Evolutionary conservation across 2,888 invertebrate species (phyloP), one percentile per base, ranked within the genome.

Genomic region (Venustoraphidia nigricollis): DNA sequence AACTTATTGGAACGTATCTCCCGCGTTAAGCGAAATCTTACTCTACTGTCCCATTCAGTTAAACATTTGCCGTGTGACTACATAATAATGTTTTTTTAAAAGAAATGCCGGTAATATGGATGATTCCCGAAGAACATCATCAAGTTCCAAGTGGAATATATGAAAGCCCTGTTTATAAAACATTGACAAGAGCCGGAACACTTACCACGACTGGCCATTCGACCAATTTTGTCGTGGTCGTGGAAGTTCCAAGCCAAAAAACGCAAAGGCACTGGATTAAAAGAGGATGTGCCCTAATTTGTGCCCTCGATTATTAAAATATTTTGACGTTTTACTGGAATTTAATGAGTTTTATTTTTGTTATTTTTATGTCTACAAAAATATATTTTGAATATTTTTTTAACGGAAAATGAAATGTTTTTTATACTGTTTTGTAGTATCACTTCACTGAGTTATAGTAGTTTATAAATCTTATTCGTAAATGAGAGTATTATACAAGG

Each of bases 151-250:
- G 41, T 1, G 72, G 70, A 36, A 59, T 69, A 40, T 80, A 80
- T 56, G 67, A 70, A 36, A 79, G 78, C 58, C 80, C 80, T 0
- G 75, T 79, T 44, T 81, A 81, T 60, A 80, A 80, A 62, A 81
- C 80, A 0, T 65, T 78, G 8, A 73, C 71, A 35, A 62, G 80
- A 56, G 77, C 77, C 45, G 81, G 81, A 34, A 71, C 70, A 1
- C 62, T 81, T 9, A 79, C 79, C 36, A 81, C 80, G 0, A 81
- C 80, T 1, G 81, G 81, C 9, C 80, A 81, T 62, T 80, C 79
- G 5, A 81, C 80, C 8, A 81, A 81, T 64, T 81, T 77, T 59
- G 77, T 81, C 38, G 64, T 81, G 35, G 66, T 73, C 2, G 73
- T 79, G 62, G 74, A 74, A 61, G 62, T 80, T 43, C 77, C 79